A percentile compares a stretch with the other conserved stretches of the same genome.
Evolutionary conservation across 2,888 invertebrate species (phyloP).

Genomic region (Drosophila hamatofila): DNA sequence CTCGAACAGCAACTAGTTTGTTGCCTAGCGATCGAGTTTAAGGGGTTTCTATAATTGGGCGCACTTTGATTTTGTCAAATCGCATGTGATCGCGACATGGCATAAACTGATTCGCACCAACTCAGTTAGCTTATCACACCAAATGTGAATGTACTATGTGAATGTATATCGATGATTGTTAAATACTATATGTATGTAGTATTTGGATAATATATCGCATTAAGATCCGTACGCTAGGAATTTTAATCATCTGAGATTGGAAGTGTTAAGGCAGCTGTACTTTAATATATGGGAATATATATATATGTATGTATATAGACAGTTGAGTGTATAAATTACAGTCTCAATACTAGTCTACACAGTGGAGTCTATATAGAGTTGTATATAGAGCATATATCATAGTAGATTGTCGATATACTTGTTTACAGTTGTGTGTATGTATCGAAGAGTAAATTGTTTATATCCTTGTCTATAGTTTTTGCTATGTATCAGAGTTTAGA

Average conservation of each 20-base stretch:
- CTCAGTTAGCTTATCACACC: constrained; percentile 7
- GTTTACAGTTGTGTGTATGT: not conserved
- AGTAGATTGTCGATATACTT: not conserved
- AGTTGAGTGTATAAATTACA: not conserved
- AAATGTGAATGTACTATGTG: not conserved
- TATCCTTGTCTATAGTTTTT: not conserved
- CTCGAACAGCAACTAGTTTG: constrained; percentile 13
- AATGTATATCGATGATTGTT: not conserved
- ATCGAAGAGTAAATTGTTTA: not conserved
- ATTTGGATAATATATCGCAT: not conserved
- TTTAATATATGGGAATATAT: not conserved
- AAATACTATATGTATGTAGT: not conserved
- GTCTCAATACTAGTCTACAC: no score
- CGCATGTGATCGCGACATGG: constrained; percentile 26
- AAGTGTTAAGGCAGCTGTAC: not conserved
- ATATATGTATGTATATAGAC: not conserved
- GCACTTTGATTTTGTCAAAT: constrained; percentile 47
- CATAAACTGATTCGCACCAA: constrained; percentile 1
- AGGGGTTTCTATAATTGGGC: constrained; percentile 45
- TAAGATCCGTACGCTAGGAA: not conserved
- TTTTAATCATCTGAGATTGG: not conserved
- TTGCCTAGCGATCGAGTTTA: constrained; percentile 42
- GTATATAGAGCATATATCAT: no score
- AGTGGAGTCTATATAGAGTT: no score
- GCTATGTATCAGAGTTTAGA: no score